These are phyloP conservation scores for Drosophila nr. medialis DNA, from an alignment of 2,888 invertebrate genomes.

Conservation along the genomic window DNA sequence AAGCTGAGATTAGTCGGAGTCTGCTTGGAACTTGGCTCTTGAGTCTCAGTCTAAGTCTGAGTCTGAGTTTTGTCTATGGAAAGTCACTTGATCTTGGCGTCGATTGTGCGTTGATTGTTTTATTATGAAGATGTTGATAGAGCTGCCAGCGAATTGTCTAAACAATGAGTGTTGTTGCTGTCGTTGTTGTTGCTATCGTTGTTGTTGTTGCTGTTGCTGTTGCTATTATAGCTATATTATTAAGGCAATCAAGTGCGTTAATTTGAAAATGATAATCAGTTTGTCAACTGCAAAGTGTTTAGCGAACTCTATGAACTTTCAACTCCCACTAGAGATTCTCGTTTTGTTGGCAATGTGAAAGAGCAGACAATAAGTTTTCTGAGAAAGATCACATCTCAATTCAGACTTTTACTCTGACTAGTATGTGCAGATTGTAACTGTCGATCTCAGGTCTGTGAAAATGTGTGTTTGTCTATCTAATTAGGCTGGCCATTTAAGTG, in stretches of 20 bases:
- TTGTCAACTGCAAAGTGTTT: slow-evolving; percentile 55
- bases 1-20: slow-evolving; percentile 22
- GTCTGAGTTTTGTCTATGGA: slow-evolving; percentile 65
- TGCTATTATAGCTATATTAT: slow-evolving; percentile 65
- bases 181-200: slow-evolving; percentile 38
- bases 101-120: slow-evolving; percentile 80
- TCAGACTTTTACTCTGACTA: slow-evolving; percentile 18
- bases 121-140: slow-evolving; percentile 79
- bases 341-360: slow-evolving; percentile 2
- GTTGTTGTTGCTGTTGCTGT: slow-evolving; percentile 38
- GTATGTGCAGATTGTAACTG: slow-evolving; percentile 3
- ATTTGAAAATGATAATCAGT: slow-evolving; percentile 63
- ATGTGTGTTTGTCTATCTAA: slow-evolving; percentile 50
- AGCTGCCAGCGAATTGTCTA: slow-evolving; percentile 54
- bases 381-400: slow-evolving; percentile 20
- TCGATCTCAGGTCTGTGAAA: neutral
- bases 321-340: slow-evolving; percentile 11
- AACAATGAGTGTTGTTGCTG: slow-evolving; percentile 39
- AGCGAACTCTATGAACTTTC: slow-evolving; percentile 21
- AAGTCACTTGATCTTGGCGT: slow-evolving; percentile 75
- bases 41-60: neutral
- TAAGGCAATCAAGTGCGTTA: slow-evolving; percentile 71
- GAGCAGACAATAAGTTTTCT: neutral
- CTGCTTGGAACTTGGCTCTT: slow-evolving; percentile 8
- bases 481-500: slow-evolving; percentile 70